phyloP scores from a whole-genome alignment of 2,113 vertebrate species.

The Nibea coibor region DNA sequence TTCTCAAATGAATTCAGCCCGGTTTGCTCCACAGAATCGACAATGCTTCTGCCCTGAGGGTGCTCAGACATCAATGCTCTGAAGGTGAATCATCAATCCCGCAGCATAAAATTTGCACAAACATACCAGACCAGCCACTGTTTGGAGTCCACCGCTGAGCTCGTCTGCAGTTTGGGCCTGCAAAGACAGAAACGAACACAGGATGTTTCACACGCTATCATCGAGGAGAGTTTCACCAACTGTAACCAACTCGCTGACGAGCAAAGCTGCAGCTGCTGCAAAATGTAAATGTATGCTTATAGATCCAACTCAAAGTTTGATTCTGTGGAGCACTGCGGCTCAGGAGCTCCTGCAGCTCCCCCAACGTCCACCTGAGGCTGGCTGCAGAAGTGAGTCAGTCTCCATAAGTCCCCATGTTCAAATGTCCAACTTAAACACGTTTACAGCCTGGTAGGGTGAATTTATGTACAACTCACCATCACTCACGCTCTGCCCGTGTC shows the following conservation, averaged over 20 bases:
- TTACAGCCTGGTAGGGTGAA: too few species aligned
- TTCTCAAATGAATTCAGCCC: conserved; percentile 32
- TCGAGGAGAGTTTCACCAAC: not conserved
- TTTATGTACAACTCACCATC: too few species aligned
- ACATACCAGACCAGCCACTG: not conserved
- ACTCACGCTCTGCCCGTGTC: not conserved
- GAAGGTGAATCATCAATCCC: conserved; percentile 41
- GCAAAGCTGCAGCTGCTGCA: conserved; percentile 4
- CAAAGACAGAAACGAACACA: conserved; percentile 12
- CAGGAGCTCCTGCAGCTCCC: not conserved
- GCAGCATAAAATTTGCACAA: conserved; percentile 36
- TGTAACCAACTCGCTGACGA: not conserved
- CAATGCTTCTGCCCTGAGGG: conserved; percentile 24
- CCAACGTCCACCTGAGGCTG: too few species aligned
- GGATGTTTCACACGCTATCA: conserved; percentile 15
- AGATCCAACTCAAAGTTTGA: too few species aligned
- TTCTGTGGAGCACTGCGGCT: not conserved
- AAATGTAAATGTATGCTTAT: not conserved
- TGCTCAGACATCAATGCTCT: conserved; percentile 40
- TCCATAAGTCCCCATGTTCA: too few species aligned
- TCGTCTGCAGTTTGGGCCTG: not conserved
- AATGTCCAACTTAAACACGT: too few species aligned
- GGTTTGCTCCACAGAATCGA: conserved; percentile 42
- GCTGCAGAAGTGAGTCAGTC: too few species aligned
- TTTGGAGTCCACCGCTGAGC: not conserved